These are phyloP conservation scores for Lagopus leucura DNA, from an alignment of 2,113 vertebrate genomes.

Conservation along the genomic window DNA sequence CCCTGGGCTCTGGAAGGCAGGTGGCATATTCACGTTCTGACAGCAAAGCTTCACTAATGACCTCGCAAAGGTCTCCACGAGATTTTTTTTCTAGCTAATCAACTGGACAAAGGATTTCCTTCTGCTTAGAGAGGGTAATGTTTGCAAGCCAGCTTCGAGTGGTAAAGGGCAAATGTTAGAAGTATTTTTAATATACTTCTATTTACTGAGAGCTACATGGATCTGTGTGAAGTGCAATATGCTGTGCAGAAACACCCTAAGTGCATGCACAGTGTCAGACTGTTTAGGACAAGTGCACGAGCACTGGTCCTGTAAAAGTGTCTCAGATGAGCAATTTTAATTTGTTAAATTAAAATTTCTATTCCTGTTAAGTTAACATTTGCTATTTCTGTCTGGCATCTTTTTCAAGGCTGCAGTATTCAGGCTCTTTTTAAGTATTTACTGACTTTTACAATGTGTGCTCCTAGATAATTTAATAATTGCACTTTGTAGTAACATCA, in stretches of 20 bases:
- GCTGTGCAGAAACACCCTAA: neutral
- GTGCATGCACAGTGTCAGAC: neutral
- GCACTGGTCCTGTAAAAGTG: neutral
- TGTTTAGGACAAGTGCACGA: neutral
- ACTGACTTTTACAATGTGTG: neutral
- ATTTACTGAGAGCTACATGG: neutral
- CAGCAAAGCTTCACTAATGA: slow-evolving; percentile 51
- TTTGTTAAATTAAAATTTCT: neutral
- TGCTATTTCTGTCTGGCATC: neutral
- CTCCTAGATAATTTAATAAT: neutral
- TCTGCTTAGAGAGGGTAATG: neutral
- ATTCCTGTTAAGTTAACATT: too few species aligned
- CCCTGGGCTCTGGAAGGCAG: slow-evolving; percentile 71
- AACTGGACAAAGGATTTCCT: slow-evolving; percentile 35
- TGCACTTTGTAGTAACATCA: neutral
- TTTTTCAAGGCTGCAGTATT: neutral
- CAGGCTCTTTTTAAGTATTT: neutral
- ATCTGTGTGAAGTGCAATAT: neutral
- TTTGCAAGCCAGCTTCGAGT: slow-evolving; percentile 3
- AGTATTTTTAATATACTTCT: slow-evolving; percentile 33
- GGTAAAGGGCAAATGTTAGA: slow-evolving; percentile 14
- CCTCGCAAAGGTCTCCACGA: slow-evolving; percentile 47
- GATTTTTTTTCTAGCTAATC: slow-evolving; percentile 32
- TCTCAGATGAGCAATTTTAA: neutral
- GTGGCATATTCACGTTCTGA: slow-evolving; percentile 66